A percentile compares a stretch with the other conserved stretches of the same genome.
These are phyloP conservation scores for Lypha dubia DNA, from an alignment of 2,888 invertebrate species.

Conservation along the genomic window DNA sequence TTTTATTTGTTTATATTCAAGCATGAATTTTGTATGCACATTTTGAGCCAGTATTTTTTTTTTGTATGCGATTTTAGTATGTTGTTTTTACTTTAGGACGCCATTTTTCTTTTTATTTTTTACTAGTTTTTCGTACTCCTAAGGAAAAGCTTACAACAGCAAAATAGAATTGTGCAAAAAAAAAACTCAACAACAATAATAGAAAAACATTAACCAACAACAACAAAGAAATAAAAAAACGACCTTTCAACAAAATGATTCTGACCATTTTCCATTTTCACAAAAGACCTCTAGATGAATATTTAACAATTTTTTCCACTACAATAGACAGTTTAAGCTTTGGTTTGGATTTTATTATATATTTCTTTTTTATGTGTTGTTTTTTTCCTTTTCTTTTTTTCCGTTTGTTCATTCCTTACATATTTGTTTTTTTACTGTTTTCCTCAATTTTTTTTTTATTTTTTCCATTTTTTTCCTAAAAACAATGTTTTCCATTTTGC, in stretches of 20 bases:
- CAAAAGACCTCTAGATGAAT: constrained; percentile 69
- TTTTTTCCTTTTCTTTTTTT: constrained; percentile 32
- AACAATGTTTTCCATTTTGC: constrained; percentile 66
- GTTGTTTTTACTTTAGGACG: constrained; percentile 47
- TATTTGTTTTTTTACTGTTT: constrained; percentile 42
- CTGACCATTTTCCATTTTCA: constrained; percentile 65
- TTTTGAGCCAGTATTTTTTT: constrained; percentile 50
- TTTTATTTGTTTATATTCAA: constrained; percentile 31
- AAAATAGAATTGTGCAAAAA: neutral
- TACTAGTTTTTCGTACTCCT: constrained; percentile 56
- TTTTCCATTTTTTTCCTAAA: constrained; percentile 35
- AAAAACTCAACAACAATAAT: constrained; percentile 27
- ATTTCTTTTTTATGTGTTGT: too few relatives aligned
- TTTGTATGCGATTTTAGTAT: constrained; percentile 55
- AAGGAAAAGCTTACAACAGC: constrained; percentile 22
- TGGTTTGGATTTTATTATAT: constrained; percentile 57
- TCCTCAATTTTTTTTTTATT: constrained; percentile 11
- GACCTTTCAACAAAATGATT: constrained; percentile 68
- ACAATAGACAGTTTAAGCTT: constrained; percentile 65
- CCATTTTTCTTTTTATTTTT: constrained; percentile 64
- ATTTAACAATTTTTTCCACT: constrained; percentile 71
- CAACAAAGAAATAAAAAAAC: constrained; percentile 35
- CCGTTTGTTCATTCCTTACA: constrained; percentile 42
- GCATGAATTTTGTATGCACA: constrained; percentile 10
- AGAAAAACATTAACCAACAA: constrained; percentile 52